These are phyloP conservation scores for Myrmecophaga tridactyla DNA, from an alignment of 2,113 vertebrate species.

Conservation along the genomic window DNA sequence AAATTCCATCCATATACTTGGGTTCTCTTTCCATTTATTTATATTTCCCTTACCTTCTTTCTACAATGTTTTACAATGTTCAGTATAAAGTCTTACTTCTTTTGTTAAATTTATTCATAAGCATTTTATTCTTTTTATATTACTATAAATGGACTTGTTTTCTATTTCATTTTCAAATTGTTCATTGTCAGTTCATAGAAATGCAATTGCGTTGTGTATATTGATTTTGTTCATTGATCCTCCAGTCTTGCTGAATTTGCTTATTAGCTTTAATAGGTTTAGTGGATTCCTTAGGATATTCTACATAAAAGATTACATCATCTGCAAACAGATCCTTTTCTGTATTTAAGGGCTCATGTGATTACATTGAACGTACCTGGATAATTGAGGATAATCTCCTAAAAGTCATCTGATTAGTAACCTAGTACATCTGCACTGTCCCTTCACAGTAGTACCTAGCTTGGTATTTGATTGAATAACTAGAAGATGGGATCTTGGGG, in stretches of 20 bases:
- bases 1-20: neutral
- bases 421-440: neutral
- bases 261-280: neutral
- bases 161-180: neutral
- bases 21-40: neutral
- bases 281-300: neutral
- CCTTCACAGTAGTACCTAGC: neutral
- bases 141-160: neutral
- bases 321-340: neutral
- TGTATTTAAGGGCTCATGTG: neutral
- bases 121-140: neutral
- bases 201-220: neutral
- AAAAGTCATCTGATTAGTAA: neutral
- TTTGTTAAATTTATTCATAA: neutral
- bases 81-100: neutral
- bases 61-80: neutral
- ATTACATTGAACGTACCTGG: fast-evolving
- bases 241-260: neutral
- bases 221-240: neutral
- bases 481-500: neutral
- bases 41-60: neutral
- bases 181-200: neutral
- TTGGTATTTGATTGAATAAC: neutral
- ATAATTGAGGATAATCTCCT: neutral
- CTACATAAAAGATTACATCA: too few relatives aligned